Conservation (phyloP, 2,888 invertebrate species). For the Drosophila longiperda region DNA sequence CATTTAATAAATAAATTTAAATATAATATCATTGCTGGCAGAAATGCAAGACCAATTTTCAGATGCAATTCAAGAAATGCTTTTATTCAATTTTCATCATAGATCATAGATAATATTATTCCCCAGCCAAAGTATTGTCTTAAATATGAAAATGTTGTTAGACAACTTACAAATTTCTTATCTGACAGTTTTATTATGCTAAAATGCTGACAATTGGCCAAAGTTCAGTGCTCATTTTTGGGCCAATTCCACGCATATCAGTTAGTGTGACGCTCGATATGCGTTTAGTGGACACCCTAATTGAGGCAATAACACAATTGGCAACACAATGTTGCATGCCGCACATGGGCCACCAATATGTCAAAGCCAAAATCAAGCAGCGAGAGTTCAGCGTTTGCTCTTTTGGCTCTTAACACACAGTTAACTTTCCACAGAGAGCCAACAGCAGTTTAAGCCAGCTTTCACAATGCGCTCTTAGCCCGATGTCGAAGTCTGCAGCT, state of each 20-base stretch:
- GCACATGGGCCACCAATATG: conserved; percentile 44
- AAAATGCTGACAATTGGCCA: not conserved
- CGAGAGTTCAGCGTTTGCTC: conserved; percentile 24
- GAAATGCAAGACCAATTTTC: not conserved
- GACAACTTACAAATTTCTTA: not conserved
- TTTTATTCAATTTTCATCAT: not conserved
- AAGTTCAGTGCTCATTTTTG: conserved; percentile 28
- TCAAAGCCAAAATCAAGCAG: conserved; percentile 13
- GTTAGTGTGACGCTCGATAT: conserved; percentile 48
- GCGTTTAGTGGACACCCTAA: conserved; percentile 61
- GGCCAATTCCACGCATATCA: conserved; percentile 38
- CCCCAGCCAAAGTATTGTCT: not conserved
- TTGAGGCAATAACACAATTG: conserved; percentile 49
- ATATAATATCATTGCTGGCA: not conserved
- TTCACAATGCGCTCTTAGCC: conserved; percentile 71
- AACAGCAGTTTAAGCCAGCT: conserved; percentile 36
- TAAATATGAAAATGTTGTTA: not conserved
- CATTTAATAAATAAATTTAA: not conserved
- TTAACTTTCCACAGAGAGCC: conserved; percentile 67
- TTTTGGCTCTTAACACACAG: conserved; percentile 56
- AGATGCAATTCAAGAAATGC: not conserved
- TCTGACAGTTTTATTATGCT: not conserved
- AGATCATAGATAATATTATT: not conserved
- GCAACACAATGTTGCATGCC: conserved; percentile 37
- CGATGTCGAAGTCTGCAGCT: conserved; percentile 15